Evolutionary conservation across 2,113 vertebrate species (phyloP).

Genomic region (Lasiurus cinereus): DNA sequence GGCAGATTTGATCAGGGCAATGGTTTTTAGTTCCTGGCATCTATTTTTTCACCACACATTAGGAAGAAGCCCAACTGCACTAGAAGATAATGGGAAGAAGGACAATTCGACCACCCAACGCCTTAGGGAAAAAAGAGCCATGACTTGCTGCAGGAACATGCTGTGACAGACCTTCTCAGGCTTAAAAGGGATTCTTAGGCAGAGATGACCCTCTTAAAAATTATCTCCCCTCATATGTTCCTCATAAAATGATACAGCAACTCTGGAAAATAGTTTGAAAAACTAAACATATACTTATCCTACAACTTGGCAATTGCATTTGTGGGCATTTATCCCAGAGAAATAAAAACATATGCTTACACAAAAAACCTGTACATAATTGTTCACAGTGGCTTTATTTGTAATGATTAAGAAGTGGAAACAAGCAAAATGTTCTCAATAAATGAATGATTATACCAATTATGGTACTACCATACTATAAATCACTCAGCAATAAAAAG

Average conservation of each 20-base stretch:
- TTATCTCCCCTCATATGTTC: not conserved
- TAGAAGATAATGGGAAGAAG: not conserved
- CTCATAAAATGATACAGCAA: not conserved
- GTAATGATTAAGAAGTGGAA: not conserved
- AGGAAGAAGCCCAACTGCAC: not conserved
- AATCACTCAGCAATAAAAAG: not conserved
- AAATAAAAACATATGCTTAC: not conserved
- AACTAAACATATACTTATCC: not conserved
- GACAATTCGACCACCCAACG: not conserved
- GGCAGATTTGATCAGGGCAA: not conserved
- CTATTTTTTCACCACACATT: not conserved
- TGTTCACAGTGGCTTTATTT: not conserved
- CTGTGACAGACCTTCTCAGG: not conserved
- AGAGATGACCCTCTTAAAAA: not conserved
- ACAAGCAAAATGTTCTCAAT: not conserved
- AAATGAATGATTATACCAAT: not conserved
- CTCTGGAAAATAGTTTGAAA: not conserved
- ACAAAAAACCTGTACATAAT: not conserved
- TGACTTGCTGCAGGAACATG: not conserved
- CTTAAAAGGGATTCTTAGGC: not conserved
- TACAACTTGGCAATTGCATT: not conserved
- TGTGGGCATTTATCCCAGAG: not conserved
- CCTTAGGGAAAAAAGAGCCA: not conserved
- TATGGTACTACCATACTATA: not conserved
- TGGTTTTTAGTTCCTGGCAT: not conserved